Evolutionary conservation across 2,113 vertebrate species (phyloP), one percentile per base, ranked within the genome.

Genomic region (Passerina amoena): DNA sequence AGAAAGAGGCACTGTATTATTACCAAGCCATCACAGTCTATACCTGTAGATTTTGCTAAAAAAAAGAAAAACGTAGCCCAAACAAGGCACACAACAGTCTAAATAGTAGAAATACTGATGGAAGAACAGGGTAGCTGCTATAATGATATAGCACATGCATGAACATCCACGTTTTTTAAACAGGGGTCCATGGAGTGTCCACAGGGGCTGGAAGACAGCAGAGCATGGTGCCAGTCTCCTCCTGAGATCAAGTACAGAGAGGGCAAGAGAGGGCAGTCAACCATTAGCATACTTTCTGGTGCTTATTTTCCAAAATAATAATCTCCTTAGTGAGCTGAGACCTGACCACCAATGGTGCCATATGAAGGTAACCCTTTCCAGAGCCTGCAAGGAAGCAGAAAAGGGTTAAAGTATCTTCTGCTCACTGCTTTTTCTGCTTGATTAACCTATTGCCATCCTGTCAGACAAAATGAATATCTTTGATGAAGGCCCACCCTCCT

Each of bases 341-440:
- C n/a, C 35, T 69, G 71, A 48, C 17, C 35, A 54, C 31, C 37
- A 10, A 14, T 44, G 27, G 27, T 56, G 35, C 19, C 47, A 5
- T 18, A 4, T 18, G 35, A 42, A 28, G 42, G n/a, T 31, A 69
- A 25, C 27, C 22, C n/a, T 68, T 56, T 31, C 37, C 42, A 57
- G 57, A 90, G 45, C 24, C 60, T 54, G 12, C 0, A 0, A 88
- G 50, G 54, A 81, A 66, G 27, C 40, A 88, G 54, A 65, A 50
- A 82, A 88, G 51, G 38, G 77, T 92, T 94, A 94, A 91, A 86
- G 42, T 38, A 81, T 50, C 57, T 90, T 82, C 64, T 84, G 23
- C 79, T 92, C 59, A 5, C 35, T 70, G 81, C 60, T 72, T 86
- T 82, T 95, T 79, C 82, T 77, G 54, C 72, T 80, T 86, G 71